Evolutionary conservation across 2,888 invertebrate genomes (phyloP).

Genomic region (Hybos culiciformis): DNA sequence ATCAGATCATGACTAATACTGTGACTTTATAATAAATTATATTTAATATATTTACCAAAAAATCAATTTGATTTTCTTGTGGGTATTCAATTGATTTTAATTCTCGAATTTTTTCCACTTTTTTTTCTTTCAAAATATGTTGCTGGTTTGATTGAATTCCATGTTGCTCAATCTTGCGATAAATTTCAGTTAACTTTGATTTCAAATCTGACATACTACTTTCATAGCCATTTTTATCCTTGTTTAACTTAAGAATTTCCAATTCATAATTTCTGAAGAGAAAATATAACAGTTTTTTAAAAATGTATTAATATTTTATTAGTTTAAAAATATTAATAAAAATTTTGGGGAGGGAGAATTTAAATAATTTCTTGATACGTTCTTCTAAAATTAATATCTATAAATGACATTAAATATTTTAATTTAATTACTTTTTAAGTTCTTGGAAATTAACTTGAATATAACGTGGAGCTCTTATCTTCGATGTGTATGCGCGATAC

Average conservation of each 20-base stretch:
- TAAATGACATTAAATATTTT: neutral
- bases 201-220: constrained; percentile 11
- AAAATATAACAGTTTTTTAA: too few species aligned
- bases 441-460: constrained; percentile 55
- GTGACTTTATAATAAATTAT: too few species aligned
- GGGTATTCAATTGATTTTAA: constrained; percentile 28
- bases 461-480: constrained; percentile 39
- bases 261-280: constrained; percentile 15
- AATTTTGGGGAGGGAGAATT: too few species aligned
- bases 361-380: too few species aligned
- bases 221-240: constrained; percentile 12
- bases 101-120: constrained; percentile 23
- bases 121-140: constrained; percentile 14
- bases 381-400: neutral
- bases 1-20: too few species aligned
- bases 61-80: constrained; percentile 25
- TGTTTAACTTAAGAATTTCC: constrained; percentile 12
- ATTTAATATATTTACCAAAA: constrained; percentile 21
- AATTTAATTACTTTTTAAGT: constrained; percentile 33
- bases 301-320: too few species aligned
- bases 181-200: constrained; percentile 15
- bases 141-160: constrained; percentile 16
- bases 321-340: too few species aligned
- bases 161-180: constrained; percentile 15
- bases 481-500: constrained; percentile 59